Conservation (phyloP, 2,113 vertebrate genomes). For the Onychostoma macrolepis region DNA sequence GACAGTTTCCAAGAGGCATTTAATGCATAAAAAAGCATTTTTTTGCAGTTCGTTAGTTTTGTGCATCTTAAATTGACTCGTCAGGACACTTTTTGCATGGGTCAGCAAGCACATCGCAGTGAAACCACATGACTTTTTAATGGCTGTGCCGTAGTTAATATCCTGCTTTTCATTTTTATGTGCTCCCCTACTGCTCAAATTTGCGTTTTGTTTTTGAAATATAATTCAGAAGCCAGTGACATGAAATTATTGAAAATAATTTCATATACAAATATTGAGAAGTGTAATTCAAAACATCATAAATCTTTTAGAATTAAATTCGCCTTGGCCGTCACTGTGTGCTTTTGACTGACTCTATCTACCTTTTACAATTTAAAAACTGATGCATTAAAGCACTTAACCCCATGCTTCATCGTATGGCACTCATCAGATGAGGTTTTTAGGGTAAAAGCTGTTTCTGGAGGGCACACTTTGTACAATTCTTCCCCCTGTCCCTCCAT, state of each 20-base stretch:
- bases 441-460: slow-evolving; percentile 75
- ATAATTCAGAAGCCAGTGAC: slow-evolving; percentile 14
- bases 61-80: slow-evolving; percentile 77
- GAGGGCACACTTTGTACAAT: slow-evolving; percentile 79
- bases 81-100: slow-evolving; percentile 72
- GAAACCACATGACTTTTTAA: slow-evolving; percentile 52
- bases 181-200: not conserved
- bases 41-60: slow-evolving; percentile 75
- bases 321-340: slow-evolving; percentile 47
- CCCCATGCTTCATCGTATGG: slow-evolving; percentile 70
- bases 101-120: slow-evolving; percentile 70
- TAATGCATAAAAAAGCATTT: slow-evolving; percentile 75
- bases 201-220: slow-evolving; percentile 48
- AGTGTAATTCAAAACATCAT: slow-evolving; percentile 21
- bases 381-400: slow-evolving; percentile 77
- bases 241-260: too few relatives aligned
- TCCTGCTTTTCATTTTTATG: slow-evolving; percentile 52
- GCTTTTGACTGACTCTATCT: slow-evolving; percentile 52
- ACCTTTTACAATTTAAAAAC: slow-evolving; percentile 69
- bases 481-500: slow-evolving; percentile 61
- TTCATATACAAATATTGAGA: too few relatives aligned
- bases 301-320: slow-evolving; percentile 49
- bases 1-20: slow-evolving; percentile 72
- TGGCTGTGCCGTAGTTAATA: slow-evolving; percentile 45
- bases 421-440: slow-evolving; percentile 78